Evolutionary conservation across 2,888 invertebrate genomes (phyloP), one percentile per base, ranked within the genome.

Genomic region (Aphodius granarius): DNA sequence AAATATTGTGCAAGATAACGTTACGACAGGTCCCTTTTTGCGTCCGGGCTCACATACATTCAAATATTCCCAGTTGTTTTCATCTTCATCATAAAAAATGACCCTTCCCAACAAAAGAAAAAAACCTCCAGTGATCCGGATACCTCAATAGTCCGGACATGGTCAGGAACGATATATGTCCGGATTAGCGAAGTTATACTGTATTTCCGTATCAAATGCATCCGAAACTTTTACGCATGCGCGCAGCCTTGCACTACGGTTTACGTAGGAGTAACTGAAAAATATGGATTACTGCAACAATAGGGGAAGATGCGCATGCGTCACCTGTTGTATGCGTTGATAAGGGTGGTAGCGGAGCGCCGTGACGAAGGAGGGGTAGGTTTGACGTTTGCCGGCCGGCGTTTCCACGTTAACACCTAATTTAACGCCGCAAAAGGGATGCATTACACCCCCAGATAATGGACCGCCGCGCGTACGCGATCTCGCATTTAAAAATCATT

Each of bases 281-380:
- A 77, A 77, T 79, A 79, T 79, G 79, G 79, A 79, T 79, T 78
- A 78, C 77, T 77, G 71, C 71, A 72, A 71, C 63, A 62, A 21
- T 5, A 70, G 20, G 16, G 66, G 73, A 68, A 65, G 43, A 70
- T 17, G 79, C 79, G 78, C 79, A 72, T 75, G 78, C 77, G 76
- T 77, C 80, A 79, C 78, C 78, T 80, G 78, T 79, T 78, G 78
- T 78, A 80, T 76, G 77, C 76, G 76, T n/a, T n/a, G n/a, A 71
- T 74, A 74, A 73, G 76, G 62, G 74, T 75, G 19, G 62, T 22
- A 74, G 72, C 73, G 72, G 62, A 66, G 71, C 20, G 65, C 71
- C 66, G 75, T 63, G 71, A 63, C 19, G 6, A 22, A 22, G 66
- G 66, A 73, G 62, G 15, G 64, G 23, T 43, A 13, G 63, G 23